A percentile compares a stretch with the other conserved stretches of the same genome.
phyloP scores from a whole-genome alignment of 2,113 vertebrate species.

The Pedetes capensis region DNA sequence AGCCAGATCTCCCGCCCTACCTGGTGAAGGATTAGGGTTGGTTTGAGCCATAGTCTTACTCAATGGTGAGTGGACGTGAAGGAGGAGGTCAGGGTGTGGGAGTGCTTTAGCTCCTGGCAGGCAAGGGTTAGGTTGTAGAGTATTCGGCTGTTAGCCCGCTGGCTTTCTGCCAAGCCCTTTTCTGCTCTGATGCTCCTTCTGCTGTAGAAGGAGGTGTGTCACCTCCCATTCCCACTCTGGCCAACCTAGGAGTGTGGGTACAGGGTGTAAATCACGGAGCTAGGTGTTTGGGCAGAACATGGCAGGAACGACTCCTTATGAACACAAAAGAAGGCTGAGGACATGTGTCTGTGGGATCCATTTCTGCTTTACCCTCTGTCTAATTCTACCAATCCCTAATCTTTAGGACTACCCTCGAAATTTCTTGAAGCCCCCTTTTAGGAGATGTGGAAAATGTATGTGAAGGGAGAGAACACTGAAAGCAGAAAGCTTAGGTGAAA shows the following conservation, averaged over 20 bases:
- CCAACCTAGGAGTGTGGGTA: neutral
- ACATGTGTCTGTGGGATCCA: neutral
- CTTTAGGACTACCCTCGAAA: neutral
- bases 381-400: neutral
- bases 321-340: neutral
- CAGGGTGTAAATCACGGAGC: neutral
- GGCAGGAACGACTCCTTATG: neutral
- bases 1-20: neutral
- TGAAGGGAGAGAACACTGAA: neutral
- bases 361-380: neutral
- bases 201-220: neutral
- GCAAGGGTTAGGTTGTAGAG: neutral
- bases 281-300: neutral
- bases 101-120: neutral
- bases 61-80: too few relatives aligned
- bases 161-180: neutral
- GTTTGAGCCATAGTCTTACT: neutral
- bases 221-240: neutral
- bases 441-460: neutral
- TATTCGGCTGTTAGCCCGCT: neutral
- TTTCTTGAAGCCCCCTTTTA: conserved; percentile 9
- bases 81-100: neutral
- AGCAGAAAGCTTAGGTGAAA: conserved; percentile 21
- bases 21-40: neutral
- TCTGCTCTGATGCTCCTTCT: neutral